Evolutionary conservation across 2,113 vertebrate genomes (phyloP), one percentile per base, ranked within the genome.

Genomic region (Mormoops blainvillei): DNA sequence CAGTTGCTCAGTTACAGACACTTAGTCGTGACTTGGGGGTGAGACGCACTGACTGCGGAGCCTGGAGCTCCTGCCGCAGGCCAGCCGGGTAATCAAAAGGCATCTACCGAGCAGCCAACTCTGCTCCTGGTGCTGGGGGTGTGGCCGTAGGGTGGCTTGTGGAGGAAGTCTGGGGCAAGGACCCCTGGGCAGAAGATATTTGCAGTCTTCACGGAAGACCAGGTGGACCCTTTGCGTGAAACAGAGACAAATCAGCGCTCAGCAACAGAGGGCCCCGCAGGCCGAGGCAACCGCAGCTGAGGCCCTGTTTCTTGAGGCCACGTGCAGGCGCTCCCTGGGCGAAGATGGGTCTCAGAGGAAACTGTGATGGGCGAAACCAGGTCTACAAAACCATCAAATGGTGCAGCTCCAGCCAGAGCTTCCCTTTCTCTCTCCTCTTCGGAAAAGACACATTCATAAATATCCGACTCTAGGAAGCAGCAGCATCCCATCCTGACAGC

Each of bases 201-300:
- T 70, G 43, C n/a, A 71, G 22, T 95, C 78, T 68, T 52, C 50
- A 43, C 1, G 36, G 50, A 86, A 81, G 78, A 80, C 52, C 61
- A 63, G 28, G n/a, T 13, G 18, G 54, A 84, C 38, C 71, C 31
- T 50, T 22, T 43, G 61, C 24, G 8, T 5, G 16, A n/a, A n/a
- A 19, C 8, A 81, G 24, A 93, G 28, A 77, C 2, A 63, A 5
- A 43, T 28, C 26, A 31, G 67, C 3, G 52, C 87, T 68, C 4
- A 63, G 70, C 43, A 15, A 2, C 6, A 11, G 48, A 73, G 78
- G 14, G 7, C 20, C 54, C 58, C 12, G 7, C 3, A 0, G 4
- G 45, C 26, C 50, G 36, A 43, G 9, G 9, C 12, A 10, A 2
- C 2, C 10, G 24, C 22, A 8, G 18, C 12, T 4, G 38, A 54